Evolutionary conservation across 2,888 invertebrate genomes (phyloP), one percentile per base, ranked within the genome.

Genomic region (Clivina fossor): DNA sequence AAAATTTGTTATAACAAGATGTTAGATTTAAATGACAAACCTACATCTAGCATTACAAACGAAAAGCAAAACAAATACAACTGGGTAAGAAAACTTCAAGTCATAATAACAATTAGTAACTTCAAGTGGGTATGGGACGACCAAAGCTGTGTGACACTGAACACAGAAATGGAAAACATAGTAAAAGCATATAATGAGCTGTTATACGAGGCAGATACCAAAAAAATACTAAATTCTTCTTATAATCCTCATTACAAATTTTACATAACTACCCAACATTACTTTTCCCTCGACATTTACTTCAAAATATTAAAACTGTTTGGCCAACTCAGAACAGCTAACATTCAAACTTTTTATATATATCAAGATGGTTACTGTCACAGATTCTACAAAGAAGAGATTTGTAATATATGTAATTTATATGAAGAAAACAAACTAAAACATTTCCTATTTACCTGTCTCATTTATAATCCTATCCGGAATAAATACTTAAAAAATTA

Each of bases 241-340:
- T 44, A 44, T 5, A 44, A 44, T 13, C 26, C 26, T 4, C 4
- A 15, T 13, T 44, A 11, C 15, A 13, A 44, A 16, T 28, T 8
- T 9, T 44, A 44, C 16, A 44, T 8, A 3, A 44, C 44, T 1
- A 44, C 15, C 2, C 18, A 28, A 22, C 26, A 44, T 16, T 44
- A 44, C n/a, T 15, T 44, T 3, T 13, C 44, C 28, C n/a, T 44
- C 8, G 15, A 44, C 4, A 16, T 44, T 4, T 28, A 26, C 8
- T 43, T 26, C 9, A 13, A 11, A n/a, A 4, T 13, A 13, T 8
- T 43, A 16, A 11, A 43, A 15, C 16, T 43, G 18, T 26, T 19
- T 32, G 13, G 33, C 9, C 19, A 47, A 19, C 47, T 47, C 1
- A 47, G 47, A 47, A 47, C 47, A 33, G 3, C 47, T 4, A 47